Conservation (phyloP, 2,113 vertebrate genomes). For the Struthidea cinerea region DNA sequence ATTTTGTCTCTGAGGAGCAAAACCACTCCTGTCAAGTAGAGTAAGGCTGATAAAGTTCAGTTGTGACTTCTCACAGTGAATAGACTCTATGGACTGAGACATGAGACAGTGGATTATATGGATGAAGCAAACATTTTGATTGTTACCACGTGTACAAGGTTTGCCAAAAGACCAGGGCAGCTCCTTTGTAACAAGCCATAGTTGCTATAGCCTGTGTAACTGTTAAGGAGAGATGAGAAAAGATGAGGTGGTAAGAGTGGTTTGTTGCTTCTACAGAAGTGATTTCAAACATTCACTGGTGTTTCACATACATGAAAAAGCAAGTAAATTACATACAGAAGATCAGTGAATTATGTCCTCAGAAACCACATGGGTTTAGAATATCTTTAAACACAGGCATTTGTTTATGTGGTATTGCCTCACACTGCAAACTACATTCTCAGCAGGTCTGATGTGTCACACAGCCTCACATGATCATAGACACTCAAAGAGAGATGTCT, state of each 20-base stretch:
- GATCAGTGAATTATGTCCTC: neutral
- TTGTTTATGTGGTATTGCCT: neutral
- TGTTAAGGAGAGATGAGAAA: neutral
- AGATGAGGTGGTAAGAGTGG: neutral
- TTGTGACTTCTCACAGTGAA: neutral
- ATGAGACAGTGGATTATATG: fast-evolving
- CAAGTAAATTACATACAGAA: neutral
- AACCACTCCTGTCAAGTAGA: neutral
- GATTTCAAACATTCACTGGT: neutral
- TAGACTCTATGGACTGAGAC: neutral
- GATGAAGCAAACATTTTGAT: neutral
- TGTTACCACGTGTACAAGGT: neutral
- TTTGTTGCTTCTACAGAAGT: neutral
- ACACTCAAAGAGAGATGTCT: neutral
- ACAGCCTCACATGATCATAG: neutral
- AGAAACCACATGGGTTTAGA: neutral
- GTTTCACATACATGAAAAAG: neutral
- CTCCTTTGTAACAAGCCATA: neutral
- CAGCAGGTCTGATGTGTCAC: neutral
- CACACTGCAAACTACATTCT: neutral
- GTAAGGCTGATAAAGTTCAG: neutral
- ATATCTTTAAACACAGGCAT: neutral
- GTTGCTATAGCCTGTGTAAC: neutral
- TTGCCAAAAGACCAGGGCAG: neutral
- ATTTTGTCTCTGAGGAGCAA: neutral